phyloP scores from a whole-genome alignment of 2,888 invertebrate genomes.

The Sisyra terminalis region DNA sequence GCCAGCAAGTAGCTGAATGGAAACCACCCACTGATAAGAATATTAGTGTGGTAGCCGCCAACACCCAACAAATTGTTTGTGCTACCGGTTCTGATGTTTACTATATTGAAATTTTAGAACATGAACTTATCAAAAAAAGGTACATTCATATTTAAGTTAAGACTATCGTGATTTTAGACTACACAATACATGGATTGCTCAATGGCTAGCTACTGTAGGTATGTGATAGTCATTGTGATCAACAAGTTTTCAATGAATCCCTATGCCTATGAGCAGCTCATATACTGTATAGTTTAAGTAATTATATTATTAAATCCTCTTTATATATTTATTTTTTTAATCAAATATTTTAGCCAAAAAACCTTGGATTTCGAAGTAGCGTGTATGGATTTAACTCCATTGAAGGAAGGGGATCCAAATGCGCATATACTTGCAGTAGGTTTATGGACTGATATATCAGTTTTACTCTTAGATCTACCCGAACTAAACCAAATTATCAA shows the following conservation, averaged over 20 bases:
- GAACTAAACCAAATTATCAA: constrained; percentile 64
- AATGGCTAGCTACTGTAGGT: too few relatives aligned
- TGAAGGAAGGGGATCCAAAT: constrained; percentile 40
- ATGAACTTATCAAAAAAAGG: constrained; percentile 43
- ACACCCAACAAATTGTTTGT: constrained; percentile 57
- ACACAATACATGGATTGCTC: too few relatives aligned
- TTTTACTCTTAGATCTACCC: constrained; percentile 70
- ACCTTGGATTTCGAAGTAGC: constrained; percentile 89
- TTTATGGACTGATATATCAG: constrained; percentile 94
- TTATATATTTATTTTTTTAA: constrained; percentile 9
- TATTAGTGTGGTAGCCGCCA: constrained; percentile 80
- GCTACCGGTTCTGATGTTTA: constrained; percentile 80
- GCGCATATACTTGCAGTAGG: constrained; percentile 78
- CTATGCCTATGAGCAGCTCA: too few relatives aligned
- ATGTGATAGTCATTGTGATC: too few relatives aligned
- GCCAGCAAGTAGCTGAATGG: constrained; percentile 54
- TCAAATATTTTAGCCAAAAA: constrained; percentile 32
- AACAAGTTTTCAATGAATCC: too few relatives aligned
- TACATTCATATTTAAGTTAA: too few relatives aligned
- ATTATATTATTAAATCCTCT: constrained; percentile 5
- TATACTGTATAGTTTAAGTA: neutral
- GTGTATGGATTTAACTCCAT: constrained; percentile 82
- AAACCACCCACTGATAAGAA: constrained; percentile 50
- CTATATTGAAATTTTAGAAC: constrained; percentile 56
- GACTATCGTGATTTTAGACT: too few relatives aligned